These are phyloP conservation scores for Cephus pygmeus DNA, from an alignment of 2,888 invertebrate species.

Conservation along the genomic window DNA sequence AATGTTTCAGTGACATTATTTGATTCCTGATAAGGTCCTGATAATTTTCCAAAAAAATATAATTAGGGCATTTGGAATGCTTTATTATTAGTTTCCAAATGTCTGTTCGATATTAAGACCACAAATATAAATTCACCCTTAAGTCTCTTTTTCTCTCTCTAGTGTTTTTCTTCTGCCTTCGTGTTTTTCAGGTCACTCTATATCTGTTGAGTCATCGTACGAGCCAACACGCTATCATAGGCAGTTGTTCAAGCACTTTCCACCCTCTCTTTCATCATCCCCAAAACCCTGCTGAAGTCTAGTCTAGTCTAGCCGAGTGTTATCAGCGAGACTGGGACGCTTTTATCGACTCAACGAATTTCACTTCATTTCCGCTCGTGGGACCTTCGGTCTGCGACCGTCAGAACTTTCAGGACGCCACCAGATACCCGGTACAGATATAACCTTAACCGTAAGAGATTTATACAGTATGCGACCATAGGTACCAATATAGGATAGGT, in stretches of 20 bases:
- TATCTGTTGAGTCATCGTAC: neutral
- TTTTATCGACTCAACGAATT: conserved; percentile 23
- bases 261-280: neutral
- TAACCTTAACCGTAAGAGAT: neutral
- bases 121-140: neutral
- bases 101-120: too few species aligned
- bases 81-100: too few species aligned
- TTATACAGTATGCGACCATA: neutral
- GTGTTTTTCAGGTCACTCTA: neutral
- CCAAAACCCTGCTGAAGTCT: neutral
- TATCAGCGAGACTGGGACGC: neutral
- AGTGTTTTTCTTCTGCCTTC: neutral
- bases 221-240: neutral
- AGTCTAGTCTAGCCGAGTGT: neutral
- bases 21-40: too few species aligned
- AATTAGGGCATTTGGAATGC: too few species aligned
- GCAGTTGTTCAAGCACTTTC: neutral
- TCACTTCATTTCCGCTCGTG: conserved; percentile 28
- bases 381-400: neutral
- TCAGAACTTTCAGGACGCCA: conserved; percentile 1
- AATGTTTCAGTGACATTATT: neutral
- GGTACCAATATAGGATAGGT: neutral
- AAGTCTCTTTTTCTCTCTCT: neutral
- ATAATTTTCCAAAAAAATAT: too few species aligned
- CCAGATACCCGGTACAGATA: neutral